These are phyloP conservation scores for Smittia sp. DNA, from an alignment of 2,888 invertebrate genomes.

Conservation along the genomic window DNA sequence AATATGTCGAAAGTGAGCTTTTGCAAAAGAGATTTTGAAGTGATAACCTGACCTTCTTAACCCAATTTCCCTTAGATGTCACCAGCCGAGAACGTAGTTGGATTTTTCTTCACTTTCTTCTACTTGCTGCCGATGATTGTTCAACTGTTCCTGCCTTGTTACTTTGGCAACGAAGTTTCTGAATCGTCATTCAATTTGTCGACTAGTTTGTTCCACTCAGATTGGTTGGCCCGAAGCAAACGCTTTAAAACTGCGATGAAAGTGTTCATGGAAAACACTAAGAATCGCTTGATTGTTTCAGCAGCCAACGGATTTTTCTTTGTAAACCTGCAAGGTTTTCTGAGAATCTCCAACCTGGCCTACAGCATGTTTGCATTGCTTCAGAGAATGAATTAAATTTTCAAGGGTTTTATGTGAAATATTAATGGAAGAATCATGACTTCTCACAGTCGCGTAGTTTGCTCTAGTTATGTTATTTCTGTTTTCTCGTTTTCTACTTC, in stretches of 20 bases:
- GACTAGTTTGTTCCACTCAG: not conserved
- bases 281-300: not conserved
- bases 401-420: too few relatives aligned
- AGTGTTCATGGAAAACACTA: not conserved
- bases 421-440: too few relatives aligned
- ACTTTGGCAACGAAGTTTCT: not conserved
- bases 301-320: not conserved
- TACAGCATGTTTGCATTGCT: not conserved
- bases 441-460: too few relatives aligned
- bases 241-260: constrained; percentile 6
- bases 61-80: not conserved
- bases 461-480: too few relatives aligned
- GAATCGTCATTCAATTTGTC: not conserved
- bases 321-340: not conserved
- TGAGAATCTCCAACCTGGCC: not conserved
- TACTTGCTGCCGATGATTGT: not conserved
- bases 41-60: not conserved
- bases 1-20: not conserved
- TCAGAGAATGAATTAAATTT: not conserved
- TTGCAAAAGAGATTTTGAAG: not conserved
- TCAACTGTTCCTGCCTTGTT: not conserved
- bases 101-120: not conserved
- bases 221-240: not conserved
- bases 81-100: not conserved
- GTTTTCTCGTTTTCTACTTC: too few relatives aligned